Conservation (phyloP, 2,113 vertebrate genomes). For the Sinocyclocheilus grahami region DNA sequence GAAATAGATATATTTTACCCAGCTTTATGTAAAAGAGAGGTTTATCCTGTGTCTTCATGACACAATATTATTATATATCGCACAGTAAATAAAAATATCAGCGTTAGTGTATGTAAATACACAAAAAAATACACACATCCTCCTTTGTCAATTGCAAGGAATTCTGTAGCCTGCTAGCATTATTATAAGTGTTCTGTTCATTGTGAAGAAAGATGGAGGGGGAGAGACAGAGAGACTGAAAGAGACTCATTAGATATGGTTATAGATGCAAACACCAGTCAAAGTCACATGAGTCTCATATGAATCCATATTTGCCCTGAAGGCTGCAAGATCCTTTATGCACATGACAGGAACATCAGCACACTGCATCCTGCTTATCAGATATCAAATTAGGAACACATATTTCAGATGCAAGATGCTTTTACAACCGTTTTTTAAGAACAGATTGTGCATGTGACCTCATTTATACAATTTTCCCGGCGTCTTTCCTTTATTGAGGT, state of each 20-base stretch:
- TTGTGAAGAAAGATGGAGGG: slow-evolving; percentile 1
- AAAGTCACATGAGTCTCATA: slow-evolving; percentile 55
- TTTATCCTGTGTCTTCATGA: too few relatives aligned
- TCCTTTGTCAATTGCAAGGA: too few relatives aligned
- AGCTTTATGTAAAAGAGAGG: too few relatives aligned
- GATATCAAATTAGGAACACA: not conserved
- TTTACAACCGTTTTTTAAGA: not conserved
- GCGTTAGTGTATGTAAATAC: too few relatives aligned
- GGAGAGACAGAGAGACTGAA: not conserved
- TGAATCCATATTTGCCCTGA: slow-evolving; percentile 32
- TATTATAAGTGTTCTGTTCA: not conserved
- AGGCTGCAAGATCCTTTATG: not conserved
- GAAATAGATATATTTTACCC: too few relatives aligned
- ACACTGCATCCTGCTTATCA: slow-evolving; percentile 23
- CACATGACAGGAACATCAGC: slow-evolving; percentile 38
- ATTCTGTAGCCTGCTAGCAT: not conserved
- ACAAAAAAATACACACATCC: too few relatives aligned
- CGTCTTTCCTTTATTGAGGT: not conserved
- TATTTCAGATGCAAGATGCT: not conserved
- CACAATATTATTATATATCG: too few relatives aligned
- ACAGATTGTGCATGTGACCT: not conserved
- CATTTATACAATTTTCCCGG: not conserved
- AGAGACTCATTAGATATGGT: slow-evolving; percentile 4
- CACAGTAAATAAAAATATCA: too few relatives aligned
- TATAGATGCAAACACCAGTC: slow-evolving; percentile 13